Percentiles rank a stretch among this genome's conserved stretches.
Conservation (phyloP, 2,888 invertebrate genomes). For the Anagyrus pseudococci region DNA sequence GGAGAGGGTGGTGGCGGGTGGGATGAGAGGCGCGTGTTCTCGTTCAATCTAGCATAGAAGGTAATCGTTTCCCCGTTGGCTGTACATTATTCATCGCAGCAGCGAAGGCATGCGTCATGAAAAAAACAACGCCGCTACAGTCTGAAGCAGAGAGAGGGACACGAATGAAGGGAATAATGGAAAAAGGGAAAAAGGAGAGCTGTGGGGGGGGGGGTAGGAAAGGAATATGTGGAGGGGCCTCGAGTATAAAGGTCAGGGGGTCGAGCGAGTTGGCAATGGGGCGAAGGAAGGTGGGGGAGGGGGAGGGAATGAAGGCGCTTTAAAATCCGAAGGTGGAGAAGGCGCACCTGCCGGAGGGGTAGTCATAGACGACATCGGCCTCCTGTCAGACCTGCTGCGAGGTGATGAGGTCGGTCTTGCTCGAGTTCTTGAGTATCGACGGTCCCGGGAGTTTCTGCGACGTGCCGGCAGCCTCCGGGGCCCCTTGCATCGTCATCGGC, state of each 20-base stretch:
- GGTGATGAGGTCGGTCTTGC: constrained; percentile 57
- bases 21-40: too few species aligned
- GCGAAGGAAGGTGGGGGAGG: too few species aligned
- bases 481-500: constrained; percentile 59
- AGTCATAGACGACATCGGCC: constrained; percentile 4
- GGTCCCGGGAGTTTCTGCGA: constrained; percentile 57
- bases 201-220: too few species aligned
- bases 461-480: constrained; percentile 41
- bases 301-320: too few species aligned
- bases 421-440: constrained; percentile 59
- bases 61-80: too few species aligned
- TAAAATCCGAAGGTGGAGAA: constrained; percentile 30
- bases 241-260: not conserved
- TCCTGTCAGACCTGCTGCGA: constrained; percentile 58
- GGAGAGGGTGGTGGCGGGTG: too few species aligned
- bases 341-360: constrained; percentile 21
- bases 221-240: not conserved
- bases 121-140: not conserved
- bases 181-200: not conserved
- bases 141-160: not conserved
- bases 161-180: not conserved
- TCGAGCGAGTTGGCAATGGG: not conserved
- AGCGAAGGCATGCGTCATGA: too few species aligned
- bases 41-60: too few species aligned
- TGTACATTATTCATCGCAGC: too few species aligned